Base-by-base conservation (phyloP, 2,888 invertebrate species). In the Oligia fasciuncula region DNA sequence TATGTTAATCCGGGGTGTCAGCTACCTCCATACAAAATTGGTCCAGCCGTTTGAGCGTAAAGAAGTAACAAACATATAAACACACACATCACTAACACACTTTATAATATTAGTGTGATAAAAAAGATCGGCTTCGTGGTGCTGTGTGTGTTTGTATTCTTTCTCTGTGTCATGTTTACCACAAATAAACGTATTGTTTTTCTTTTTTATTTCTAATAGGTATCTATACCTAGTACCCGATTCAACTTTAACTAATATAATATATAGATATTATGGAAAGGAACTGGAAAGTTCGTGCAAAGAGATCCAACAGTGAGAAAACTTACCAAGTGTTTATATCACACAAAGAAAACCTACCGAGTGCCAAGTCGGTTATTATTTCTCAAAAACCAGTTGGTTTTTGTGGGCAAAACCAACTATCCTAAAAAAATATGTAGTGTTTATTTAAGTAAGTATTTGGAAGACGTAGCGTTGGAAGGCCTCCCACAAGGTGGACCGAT, bases 321-420 rank as follows among this genome's bases (percentile, higher is more conserved):
- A 65, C 14, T 66, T 4, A 46, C 17, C 4, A 49, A n/a, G 8
- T 60, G 40, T 78, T 49, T 35, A n/a, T 4, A 43, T 29, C 35
- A 78, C 43, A 46, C 35, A 62, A 70, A 35, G 23, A 66, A 35
- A 54, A 57, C 11, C n/a, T 43, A 29, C 17, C 19, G 17, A 69
- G 35, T 46, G n/a, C 43, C 23, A 81, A 81, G 29, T 65, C 14
- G 1, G 40, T 65, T 65, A 79, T 46, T 71, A 54, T 54, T 63
- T 57, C 54, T 35, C 19, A n/a, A 43, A 23, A 57, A n/a, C 19
- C n/a, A 54, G 4, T 43, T 70, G 8, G 0, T 1, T 3, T 40
- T 49, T 54, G 40, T 19, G 6, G 3, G 17, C 2, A 65, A 79
- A 51, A 63, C 35, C 14, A 19, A 29, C 54, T 57, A 9, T 29